Base-by-base conservation (phyloP, 2,797 vertebrate genomes). In the Meriones psammophilus region DNA sequence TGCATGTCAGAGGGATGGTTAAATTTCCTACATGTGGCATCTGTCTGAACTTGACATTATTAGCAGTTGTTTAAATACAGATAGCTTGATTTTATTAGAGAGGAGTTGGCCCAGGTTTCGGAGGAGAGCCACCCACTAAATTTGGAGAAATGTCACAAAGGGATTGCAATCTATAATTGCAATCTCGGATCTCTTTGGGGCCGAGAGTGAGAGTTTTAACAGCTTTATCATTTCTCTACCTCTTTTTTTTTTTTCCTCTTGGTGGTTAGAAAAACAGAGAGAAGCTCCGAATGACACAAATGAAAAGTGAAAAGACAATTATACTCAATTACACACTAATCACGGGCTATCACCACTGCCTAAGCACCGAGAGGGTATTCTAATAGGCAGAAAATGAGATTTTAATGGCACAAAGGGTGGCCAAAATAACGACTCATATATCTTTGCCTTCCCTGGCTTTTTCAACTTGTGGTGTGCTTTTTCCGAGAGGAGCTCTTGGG, bases 301-400 rank as follows among this genome's bases (percentile, higher is more conserved):
- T 99, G 99, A 99, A 99, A 99, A 99, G 99, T 99, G 99, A 99
- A 99, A 99, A 99, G 99, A 99, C 99, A 99, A 99, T 99, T 99
- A 99, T 99, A 99, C 98, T 98, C 99, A 99, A 99, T 99, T 99
- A 99, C 99, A 99, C 99, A 99, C 99, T 99, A 99, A 99, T 99
- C 99, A 99, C 98, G 97, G 99, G 99, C 99, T 99, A 99, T 99
- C 99, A 99, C 99, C 96, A 98, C 98, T 98, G 98, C 99, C 99
- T 98, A 98, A 98, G 98, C 98, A 98, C 98, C 98, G 98, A 99
- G 99, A 99, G 99, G 98, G 98, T 98, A 98, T 99, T 98, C 99
- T 99, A 99, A 99, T 99, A 99, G 99, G 99, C 99, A 99, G 99
- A 99, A 99, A 99, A 99, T 99, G 99, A 99, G 99, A 99, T 99